Evolutionary conservation across 2,113 vertebrate genomes (phyloP).

Genomic region (Choloepus hoffmanni): DNA sequence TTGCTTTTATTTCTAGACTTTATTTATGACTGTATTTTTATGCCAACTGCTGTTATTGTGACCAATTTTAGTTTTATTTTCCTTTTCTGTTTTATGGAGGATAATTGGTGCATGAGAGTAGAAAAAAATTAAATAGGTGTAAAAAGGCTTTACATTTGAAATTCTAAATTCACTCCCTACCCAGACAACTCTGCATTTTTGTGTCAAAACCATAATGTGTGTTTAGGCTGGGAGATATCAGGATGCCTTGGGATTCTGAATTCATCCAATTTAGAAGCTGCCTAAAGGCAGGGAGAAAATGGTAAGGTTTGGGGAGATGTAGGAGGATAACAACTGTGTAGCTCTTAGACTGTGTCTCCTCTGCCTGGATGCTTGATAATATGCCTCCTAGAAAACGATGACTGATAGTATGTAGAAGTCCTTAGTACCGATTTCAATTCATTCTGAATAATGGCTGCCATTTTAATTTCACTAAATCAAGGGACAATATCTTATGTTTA

Average conservation of each 20-base stretch:
- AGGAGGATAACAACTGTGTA: not conserved
- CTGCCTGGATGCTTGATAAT: not conserved
- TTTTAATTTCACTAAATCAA: constrained; percentile 17
- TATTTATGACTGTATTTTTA: constrained; percentile 35
- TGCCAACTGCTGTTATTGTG: constrained; percentile 30
- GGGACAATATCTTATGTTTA: not conserved
- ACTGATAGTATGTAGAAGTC: too few species aligned
- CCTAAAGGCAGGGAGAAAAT: not conserved
- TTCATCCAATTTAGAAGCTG: not conserved
- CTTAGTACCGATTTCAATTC: not conserved
- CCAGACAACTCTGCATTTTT: not conserved
- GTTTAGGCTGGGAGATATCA: not conserved
- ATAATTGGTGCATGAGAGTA: constrained; percentile 42
- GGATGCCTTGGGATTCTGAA: not conserved
- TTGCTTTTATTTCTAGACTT: constrained; percentile 52
- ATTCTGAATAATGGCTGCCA: not conserved
- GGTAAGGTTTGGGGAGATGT: not conserved
- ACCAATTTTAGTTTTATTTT: constrained; percentile 62
- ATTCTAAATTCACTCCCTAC: not conserved
- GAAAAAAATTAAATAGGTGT: constrained; percentile 28
- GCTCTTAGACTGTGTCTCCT: not conserved
- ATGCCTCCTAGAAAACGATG: not conserved
- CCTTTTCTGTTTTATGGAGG: constrained; percentile 2
- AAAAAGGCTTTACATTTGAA: not conserved
- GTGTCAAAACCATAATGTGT: not conserved